A percentile compares a stretch with the other conserved stretches of the same genome.
Conservation (phyloP, 2,888 invertebrate genomes). For the Meiosimyza decipiens region DNA sequence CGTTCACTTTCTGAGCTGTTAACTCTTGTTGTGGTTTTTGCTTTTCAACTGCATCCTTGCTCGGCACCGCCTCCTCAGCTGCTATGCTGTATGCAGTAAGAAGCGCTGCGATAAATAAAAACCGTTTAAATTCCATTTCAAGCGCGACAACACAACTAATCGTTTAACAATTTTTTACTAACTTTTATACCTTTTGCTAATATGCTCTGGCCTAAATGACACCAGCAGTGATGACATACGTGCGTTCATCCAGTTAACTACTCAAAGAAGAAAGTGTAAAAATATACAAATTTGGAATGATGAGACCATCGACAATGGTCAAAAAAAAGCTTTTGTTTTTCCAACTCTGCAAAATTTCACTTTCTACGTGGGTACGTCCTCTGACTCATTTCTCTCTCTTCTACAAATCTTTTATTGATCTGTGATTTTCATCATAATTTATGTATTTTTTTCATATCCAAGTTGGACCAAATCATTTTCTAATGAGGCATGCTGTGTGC, state of each 20-base stretch:
- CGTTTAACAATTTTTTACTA: constrained; percentile 24
- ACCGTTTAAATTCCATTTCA: constrained; percentile 25
- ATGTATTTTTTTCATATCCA: too few relatives aligned
- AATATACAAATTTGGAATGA: not conserved
- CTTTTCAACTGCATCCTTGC: not conserved
- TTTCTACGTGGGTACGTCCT: constrained; percentile 10
- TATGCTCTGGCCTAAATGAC: constrained; percentile 4
- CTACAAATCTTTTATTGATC: too few relatives aligned
- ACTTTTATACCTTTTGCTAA: constrained; percentile 40
- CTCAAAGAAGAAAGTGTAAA: not conserved
- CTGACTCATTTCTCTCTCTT: too few relatives aligned
- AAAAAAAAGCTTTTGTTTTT: not conserved
- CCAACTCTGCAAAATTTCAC: constrained; percentile 29
- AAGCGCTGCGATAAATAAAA: not conserved
- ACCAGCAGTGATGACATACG: not conserved
- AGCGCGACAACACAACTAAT: constrained; percentile 35
- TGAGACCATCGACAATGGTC: not conserved
- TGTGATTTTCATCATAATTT: too few relatives aligned
- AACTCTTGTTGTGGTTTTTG: not conserved
- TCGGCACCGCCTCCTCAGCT: too few relatives aligned
- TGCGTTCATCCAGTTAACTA: constrained; percentile 7
- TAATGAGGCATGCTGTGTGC: too few relatives aligned
- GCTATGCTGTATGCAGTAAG: not conserved
- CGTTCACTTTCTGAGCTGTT: too few relatives aligned
- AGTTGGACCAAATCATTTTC: too few relatives aligned